These are phyloP conservation scores for Calycopis cecrops DNA, from an alignment of 1,140 invertebrate species.

Conservation along the genomic window DNA sequence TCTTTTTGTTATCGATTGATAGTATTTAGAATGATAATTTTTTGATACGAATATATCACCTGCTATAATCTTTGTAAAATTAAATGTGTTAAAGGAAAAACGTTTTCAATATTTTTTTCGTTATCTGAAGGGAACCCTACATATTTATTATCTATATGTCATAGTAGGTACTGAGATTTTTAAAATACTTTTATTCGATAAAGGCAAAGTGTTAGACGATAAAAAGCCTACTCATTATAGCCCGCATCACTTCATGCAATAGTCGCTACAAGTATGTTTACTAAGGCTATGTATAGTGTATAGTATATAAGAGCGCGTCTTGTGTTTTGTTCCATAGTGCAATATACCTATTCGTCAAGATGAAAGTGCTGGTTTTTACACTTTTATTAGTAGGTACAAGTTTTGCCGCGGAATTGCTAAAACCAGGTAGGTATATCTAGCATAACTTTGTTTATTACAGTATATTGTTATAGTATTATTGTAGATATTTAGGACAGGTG, in stretches of 20 bases:
- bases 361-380: slow-evolving; percentile 39
- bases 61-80: no score
- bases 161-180: no score
- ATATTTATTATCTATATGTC: no score
- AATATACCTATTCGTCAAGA: slow-evolving; percentile 26
- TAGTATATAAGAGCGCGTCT: not conserved
- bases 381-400: slow-evolving; percentile 31
- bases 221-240: slow-evolving; percentile 16
- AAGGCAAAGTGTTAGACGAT: not conserved
- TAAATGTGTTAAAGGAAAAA: no score
- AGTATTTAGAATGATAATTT: not conserved
- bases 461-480: no score
- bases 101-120: no score
- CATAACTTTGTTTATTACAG: slow-evolving; percentile 3
- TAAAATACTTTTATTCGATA: no score
- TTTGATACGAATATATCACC: not conserved
- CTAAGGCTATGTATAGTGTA: not conserved
- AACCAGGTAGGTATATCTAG: slow-evolving; percentile 34
- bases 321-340: slow-evolving; percentile 1
- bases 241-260: slow-evolving; percentile 7
- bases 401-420: slow-evolving; percentile 34
- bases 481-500: not conserved
- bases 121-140: no score
- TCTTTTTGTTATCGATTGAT: slow-evolving; percentile 1
- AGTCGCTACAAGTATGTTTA: slow-evolving; percentile 4